Evolutionary conservation across 2,113 vertebrate species (phyloP).

Genomic region (Sprattus sprattus): DNA sequence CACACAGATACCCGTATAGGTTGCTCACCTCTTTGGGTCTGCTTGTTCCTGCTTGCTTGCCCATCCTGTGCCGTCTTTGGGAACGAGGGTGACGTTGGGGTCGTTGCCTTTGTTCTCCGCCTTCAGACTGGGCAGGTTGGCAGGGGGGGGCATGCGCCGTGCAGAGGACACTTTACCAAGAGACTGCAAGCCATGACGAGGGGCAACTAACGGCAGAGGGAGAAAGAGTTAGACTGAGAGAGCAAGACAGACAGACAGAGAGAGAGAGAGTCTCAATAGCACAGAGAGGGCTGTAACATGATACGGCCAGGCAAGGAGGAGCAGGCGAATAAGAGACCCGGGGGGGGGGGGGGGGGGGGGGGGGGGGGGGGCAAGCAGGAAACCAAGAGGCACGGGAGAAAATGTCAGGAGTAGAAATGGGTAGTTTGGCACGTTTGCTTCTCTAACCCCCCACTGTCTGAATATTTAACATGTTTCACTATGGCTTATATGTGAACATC

Average conservation of each 20-base stretch:
- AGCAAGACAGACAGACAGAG: neutral
- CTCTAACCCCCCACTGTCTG: neutral
- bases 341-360: neutral
- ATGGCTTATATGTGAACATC: neutral
- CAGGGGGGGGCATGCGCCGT: constrained; percentile 93
- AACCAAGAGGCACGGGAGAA: neutral
- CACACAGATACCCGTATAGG: too few species aligned
- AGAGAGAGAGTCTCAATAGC: constrained; percentile 34
- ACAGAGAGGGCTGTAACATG: constrained; percentile 44
- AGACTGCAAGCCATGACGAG: constrained; percentile 96
- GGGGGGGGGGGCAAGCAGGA: neutral
- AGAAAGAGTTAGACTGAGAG: neutral
- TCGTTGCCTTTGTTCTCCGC: constrained; percentile 97
- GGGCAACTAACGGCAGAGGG: constrained; percentile 74
- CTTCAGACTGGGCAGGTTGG: constrained; percentile 94
- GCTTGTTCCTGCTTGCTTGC: constrained; percentile 94
- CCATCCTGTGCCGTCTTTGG: constrained; percentile 98
- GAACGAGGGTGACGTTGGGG: constrained; percentile 92
- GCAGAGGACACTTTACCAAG: constrained; percentile 95
- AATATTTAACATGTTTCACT: neutral
- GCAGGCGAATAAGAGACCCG: neutral
- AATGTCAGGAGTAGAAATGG: constrained; percentile 18
- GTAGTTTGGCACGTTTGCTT: neutral
- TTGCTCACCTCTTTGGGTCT: constrained; percentile 89
- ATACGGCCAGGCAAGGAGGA: constrained; percentile 39